Percentiles rank a stretch among this genome's conserved stretches.
phyloP scores from a whole-genome alignment of 2,113 vertebrate species.

The Haemorhous mexicanus region DNA sequence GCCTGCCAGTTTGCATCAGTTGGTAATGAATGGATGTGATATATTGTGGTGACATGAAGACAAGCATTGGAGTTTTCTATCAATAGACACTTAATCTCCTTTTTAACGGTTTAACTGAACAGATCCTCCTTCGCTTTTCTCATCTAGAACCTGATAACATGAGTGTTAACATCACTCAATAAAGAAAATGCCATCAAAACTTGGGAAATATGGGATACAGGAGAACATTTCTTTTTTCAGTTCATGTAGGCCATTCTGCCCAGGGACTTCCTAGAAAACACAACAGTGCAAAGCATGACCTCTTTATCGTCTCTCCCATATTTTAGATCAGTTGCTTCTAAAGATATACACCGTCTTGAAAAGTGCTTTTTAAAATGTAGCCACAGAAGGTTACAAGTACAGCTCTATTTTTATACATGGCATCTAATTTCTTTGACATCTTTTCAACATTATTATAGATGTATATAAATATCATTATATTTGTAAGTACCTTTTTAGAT shows the following conservation, averaged over 20 bases:
- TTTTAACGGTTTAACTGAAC: conserved; percentile 21
- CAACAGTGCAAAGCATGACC: not conserved
- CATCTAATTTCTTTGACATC: not conserved
- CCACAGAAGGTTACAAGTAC: not conserved
- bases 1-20: conserved; percentile 51
- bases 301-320: not conserved
- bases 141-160: not conserved
- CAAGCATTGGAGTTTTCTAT: not conserved
- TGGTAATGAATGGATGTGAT: conserved; percentile 11
- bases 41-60: not conserved
- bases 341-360: not conserved
- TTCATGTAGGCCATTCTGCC: not conserved
- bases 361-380: not conserved
- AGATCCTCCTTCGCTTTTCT: not conserved
- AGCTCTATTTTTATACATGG: not conserved
- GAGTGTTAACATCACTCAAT: not conserved
- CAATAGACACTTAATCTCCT: conserved; percentile 9
- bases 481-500: not conserved
- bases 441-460: not conserved
- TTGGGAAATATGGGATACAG: not conserved
- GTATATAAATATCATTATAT: not conserved
- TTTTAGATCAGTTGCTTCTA: not conserved
- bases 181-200: not conserved
- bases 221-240: not conserved
- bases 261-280: not conserved